Base-by-base conservation (phyloP, 2,888 invertebrate genomes). In the Erynnis tages region DNA sequence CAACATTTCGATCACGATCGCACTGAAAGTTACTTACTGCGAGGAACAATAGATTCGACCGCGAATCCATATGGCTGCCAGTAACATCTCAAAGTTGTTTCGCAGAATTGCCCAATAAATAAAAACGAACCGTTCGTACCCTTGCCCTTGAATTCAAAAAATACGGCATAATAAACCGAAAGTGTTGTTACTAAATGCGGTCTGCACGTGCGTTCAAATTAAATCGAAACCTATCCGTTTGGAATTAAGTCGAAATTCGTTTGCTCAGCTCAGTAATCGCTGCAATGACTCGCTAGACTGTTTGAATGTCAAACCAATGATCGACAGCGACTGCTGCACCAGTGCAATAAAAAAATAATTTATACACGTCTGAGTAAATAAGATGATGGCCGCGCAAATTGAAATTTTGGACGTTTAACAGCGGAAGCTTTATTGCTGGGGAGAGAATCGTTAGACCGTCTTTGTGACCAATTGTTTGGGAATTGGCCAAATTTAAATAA, bases 251-350 rank as follows among this genome's bases (percentile, higher is more conserved):
- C 53, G 46, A 62, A 59, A 66, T 66, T 77, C 52, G 65, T 52
- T 60, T 62, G 63, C 13, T 32, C 37, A 35, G 43, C 2, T 2
- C 2, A 16, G 40, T 48, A 53, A 56, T 63, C 72, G 74, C 67
- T 87, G 87, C 87, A 87, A 82, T 81, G 81, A 82, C 79, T 82
- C 77, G 85, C 80, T 85, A 85, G 86, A 79, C 79, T 69, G 82
- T 85, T 83, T 89, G 88, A 89, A 89, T 85, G 89, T 89, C 89
- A 89, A 88, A 89, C 84, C 83, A 89, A 89, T 89, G 83, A 87
- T 85, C 83, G 79, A 75, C 76, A 74, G 65, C 66, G 81, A 76
- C 81, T 77, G 79, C 73, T 78, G 78, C 80, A 76, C 67, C 72
- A 71, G 65, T 73, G 80, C 82, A 85, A 87, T 89, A 87, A 88